Evolutionary conservation across 2,113 vertebrate genomes (phyloP).

Genomic region (Lepus europaeus): DNA sequence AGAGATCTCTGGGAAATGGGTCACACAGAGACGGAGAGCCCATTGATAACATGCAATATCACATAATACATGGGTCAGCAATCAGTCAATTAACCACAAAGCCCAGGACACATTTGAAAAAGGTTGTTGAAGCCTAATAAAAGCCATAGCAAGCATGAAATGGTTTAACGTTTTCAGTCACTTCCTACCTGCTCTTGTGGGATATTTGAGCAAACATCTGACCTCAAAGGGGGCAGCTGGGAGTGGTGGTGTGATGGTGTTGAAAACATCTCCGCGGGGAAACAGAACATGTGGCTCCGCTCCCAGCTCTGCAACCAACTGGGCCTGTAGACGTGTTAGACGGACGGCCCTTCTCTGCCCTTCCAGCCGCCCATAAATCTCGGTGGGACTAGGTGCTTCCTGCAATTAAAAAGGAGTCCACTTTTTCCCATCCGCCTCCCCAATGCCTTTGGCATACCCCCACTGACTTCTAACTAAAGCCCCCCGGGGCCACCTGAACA

Average conservation of each 20-base stretch:
- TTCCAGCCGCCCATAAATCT: neutral
- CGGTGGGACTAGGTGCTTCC: neutral
- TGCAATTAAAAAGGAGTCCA: neutral
- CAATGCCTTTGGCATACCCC: neutral
- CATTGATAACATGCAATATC: neutral
- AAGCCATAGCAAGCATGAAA: neutral
- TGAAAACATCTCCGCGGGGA: neutral
- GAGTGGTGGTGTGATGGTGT: neutral
- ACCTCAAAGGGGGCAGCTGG: neutral
- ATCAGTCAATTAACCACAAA: constrained; percentile 26
- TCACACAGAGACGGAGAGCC: neutral
- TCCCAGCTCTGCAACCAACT: neutral
- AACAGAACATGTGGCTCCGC: neutral
- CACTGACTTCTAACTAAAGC: constrained; percentile 5
- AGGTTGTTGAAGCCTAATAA: constrained; percentile 44
- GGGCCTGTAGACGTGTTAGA: neutral
- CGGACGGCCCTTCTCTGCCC: neutral
- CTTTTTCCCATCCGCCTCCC: neutral
- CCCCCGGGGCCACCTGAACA: neutral
- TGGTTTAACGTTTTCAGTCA: constrained; percentile 6
- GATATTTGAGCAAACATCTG: constrained; percentile 16
- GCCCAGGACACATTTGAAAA: neutral
- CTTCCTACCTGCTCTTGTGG: neutral
- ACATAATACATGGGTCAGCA: neutral
- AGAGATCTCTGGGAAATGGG: neutral